These are phyloP conservation scores for Eulacestoma nigropectus DNA, from an alignment of 2,113 vertebrate species.

Conservation along the genomic window DNA sequence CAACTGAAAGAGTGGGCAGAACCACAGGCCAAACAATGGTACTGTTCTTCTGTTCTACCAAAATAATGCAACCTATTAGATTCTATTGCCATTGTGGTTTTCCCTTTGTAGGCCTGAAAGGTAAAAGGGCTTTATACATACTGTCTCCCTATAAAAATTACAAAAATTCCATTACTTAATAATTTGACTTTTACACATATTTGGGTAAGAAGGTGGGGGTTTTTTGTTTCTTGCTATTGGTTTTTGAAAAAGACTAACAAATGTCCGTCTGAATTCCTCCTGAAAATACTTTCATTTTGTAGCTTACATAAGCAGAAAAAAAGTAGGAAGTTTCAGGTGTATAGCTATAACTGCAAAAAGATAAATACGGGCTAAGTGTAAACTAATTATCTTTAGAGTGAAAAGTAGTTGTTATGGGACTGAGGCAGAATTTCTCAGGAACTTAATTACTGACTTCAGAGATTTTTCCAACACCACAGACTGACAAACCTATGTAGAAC, in stretches of 20 bases:
- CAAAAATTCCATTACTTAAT: background rate
- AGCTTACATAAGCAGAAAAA: background rate
- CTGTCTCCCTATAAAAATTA: background rate
- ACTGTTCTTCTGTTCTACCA: background rate
- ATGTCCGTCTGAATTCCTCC: background rate
- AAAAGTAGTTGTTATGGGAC: background rate
- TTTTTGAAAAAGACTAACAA: background rate
- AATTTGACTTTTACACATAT: background rate
- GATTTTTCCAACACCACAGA: background rate
- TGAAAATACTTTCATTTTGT: background rate
- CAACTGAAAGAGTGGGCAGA: background rate
- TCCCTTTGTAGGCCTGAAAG: background rate
- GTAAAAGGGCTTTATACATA: background rate
- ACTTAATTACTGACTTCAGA: background rate
- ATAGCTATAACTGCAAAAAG: background rate
- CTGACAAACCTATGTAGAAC: background rate
- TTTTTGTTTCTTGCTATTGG: background rate
- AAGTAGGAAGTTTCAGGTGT: background rate
- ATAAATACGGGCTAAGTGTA: background rate
- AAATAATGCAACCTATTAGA: background rate
- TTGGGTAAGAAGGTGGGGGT: background rate
- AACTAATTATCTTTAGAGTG: background rate
- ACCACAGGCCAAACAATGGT: background rate
- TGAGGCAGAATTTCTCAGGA: background rate
- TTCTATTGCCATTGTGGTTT: background rate